phyloP scores from a whole-genome alignment of 2,113 vertebrate genomes.

The Gnathonemus longibarbis region DNA sequence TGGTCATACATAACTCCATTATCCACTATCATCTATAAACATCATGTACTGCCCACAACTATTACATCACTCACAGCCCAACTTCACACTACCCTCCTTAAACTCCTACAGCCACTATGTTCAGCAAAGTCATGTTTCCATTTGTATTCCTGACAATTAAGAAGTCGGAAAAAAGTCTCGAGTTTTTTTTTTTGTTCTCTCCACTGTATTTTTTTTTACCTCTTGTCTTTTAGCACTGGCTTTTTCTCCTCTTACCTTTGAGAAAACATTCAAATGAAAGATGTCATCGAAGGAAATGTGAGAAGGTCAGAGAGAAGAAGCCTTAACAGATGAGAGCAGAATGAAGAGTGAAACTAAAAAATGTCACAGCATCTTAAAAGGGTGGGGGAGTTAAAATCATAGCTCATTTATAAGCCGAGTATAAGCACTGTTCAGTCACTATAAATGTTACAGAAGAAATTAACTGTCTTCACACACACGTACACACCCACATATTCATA shows the following conservation, averaged over 20 bases:
- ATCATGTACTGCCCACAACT: background rate
- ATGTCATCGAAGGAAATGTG: background rate
- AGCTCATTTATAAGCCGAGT: background rate
- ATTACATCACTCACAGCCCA: background rate
- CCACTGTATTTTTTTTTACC: slow-evolving; percentile 36
- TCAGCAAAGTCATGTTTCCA: slow-evolving; percentile 9
- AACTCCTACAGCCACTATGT: slow-evolving; percentile 7
- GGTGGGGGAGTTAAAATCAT: background rate
- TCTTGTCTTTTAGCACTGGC: slow-evolving; percentile 34
- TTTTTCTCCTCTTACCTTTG: slow-evolving; percentile 32
- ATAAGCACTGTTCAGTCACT: background rate
- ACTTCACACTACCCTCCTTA: background rate
- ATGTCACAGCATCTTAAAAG: background rate
- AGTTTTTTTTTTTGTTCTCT: slow-evolving; percentile 9
- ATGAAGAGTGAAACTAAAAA: background rate
- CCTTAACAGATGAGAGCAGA: background rate
- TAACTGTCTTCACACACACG: background rate
- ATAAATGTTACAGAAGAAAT: background rate
- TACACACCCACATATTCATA: background rate
- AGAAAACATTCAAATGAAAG: slow-evolving; percentile 28
- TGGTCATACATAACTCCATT: background rate
- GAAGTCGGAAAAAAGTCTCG: slow-evolving; percentile 31
- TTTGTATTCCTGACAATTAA: slow-evolving; percentile 34
- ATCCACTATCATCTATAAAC: background rate
- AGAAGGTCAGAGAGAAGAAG: background rate